phyloP scores from a whole-genome alignment of 2,113 vertebrate genomes.

The Acrocephalus arundinaceus region DNA sequence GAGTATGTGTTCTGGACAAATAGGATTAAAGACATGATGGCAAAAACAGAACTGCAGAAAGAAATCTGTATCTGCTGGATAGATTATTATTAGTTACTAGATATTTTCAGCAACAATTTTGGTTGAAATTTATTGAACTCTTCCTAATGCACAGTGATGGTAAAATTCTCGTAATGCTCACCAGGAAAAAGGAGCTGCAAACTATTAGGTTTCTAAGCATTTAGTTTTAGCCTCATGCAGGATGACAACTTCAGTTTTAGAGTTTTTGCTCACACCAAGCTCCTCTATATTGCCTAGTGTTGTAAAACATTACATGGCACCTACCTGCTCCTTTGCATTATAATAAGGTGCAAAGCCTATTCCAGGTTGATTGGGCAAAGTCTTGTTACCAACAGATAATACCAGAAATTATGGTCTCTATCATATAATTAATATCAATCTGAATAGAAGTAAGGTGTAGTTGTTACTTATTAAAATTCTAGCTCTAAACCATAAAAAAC shows the following conservation, averaged over 20 bases:
- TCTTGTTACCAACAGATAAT: not conserved
- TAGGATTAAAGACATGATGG: not conserved
- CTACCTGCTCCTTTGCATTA: not conserved
- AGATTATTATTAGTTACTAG: not conserved
- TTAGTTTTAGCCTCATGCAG: not conserved
- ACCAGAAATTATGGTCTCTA: not conserved
- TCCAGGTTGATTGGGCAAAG: not conserved
- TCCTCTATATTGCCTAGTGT: not conserved
- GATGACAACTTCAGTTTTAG: not conserved
- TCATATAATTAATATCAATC: not conserved
- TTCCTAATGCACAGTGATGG: not conserved
- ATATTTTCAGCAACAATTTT: not conserved
- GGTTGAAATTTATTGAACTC: not conserved
- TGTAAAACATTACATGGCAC: not conserved
- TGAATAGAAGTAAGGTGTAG: not conserved
- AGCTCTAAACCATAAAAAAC: not conserved
- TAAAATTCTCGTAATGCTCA: not conserved
- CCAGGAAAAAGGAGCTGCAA: not conserved
- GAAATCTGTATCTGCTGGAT: not conserved
- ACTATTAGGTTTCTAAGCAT: not conserved
- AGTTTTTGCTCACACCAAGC: not conserved
- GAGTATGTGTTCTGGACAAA: not conserved
- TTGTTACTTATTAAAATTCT: not conserved
- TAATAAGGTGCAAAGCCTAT: not conserved
- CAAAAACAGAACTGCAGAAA: slow-evolving; percentile 6